phyloP scores from a whole-genome alignment of 2,797 vertebrate species.

The Orientallactaga sibirica region DNA sequence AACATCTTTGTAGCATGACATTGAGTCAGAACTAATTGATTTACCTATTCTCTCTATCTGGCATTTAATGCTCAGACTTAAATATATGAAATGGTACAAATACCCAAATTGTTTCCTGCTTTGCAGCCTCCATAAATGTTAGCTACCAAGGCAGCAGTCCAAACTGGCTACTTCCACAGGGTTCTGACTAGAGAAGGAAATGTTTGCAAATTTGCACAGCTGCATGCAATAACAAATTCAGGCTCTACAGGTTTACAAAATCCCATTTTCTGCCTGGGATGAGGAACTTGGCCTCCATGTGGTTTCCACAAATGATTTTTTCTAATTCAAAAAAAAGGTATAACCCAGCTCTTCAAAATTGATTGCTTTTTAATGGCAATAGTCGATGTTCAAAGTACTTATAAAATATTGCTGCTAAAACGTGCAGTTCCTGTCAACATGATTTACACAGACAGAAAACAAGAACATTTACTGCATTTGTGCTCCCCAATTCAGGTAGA shows the following conservation, averaged over 20 bases:
- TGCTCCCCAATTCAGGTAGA: background rate
- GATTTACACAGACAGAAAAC: conserved; percentile 31
- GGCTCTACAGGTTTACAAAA: conserved; percentile 49
- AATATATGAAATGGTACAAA: conserved; percentile 42
- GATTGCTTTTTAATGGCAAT: conserved; percentile 50
- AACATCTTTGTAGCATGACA: background rate
- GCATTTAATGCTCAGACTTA: conserved; percentile 18
- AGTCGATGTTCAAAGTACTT: conserved; percentile 21
- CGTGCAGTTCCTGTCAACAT: background rate
- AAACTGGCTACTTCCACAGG: conserved; percentile 6
- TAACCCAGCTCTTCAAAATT: conserved; percentile 41
- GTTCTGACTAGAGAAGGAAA: conserved; percentile 41
- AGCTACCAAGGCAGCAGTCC: background rate
- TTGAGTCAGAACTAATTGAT: background rate
- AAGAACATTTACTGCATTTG: background rate
- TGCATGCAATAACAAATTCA: conserved; percentile 41
- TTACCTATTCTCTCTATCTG: conserved; percentile 9
- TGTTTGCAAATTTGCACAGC: conserved; percentile 58
- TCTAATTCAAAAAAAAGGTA: conserved; percentile 67
- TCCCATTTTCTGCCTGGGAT: conserved; percentile 2
- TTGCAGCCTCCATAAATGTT: conserved; percentile 13
- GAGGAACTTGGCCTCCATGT: conserved; percentile 62
- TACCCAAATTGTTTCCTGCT: conserved; percentile 16
- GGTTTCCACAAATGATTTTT: conserved; percentile 76
- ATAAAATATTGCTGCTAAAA: conserved; percentile 30